Evolutionary conservation across 2,113 vertebrate species (phyloP).

Genomic region (Pteronura brasiliensis): DNA sequence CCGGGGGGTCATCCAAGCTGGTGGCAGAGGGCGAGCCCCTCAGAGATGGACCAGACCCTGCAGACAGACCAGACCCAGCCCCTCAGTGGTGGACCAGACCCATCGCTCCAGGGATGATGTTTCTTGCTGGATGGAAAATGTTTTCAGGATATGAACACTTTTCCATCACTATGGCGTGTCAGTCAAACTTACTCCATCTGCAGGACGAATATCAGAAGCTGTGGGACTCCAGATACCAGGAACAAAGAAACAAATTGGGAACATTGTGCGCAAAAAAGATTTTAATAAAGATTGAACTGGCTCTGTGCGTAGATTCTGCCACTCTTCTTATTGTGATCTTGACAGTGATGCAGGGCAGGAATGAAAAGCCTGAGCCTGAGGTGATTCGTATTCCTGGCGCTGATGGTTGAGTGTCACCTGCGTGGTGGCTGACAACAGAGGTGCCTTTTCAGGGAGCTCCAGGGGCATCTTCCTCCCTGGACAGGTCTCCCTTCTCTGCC

Average conservation of each 20-base stretch:
- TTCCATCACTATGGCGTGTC: rapidly evolving
- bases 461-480: not conserved
- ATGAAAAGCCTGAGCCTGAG: not conserved
- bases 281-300: conserved; percentile 73
- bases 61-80: rapidly evolving
- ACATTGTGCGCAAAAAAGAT: conserved; percentile 28
- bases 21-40: rapidly evolving
- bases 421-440: not conserved
- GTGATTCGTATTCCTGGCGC: not conserved
- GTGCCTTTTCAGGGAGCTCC: not conserved
- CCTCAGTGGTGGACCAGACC: rapidly evolving
- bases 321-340: conserved; percentile 19
- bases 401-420: rapidly evolving
- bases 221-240: not conserved
- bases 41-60: rapidly evolving
- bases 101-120: rapidly evolving
- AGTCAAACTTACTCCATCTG: not conserved
- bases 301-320: not conserved
- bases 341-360: not conserved
- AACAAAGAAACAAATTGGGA: conserved; percentile 56
- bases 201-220: conserved; percentile 4
- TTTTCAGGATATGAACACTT: not conserved
- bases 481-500: not conserved
- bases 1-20: rapidly evolving
- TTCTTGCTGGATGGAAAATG: not conserved